Evolutionary conservation across 1,140 invertebrate genomes (phyloP), one percentile per base, ranked within the genome.

Genomic region (Drosophila cardini): DNA sequence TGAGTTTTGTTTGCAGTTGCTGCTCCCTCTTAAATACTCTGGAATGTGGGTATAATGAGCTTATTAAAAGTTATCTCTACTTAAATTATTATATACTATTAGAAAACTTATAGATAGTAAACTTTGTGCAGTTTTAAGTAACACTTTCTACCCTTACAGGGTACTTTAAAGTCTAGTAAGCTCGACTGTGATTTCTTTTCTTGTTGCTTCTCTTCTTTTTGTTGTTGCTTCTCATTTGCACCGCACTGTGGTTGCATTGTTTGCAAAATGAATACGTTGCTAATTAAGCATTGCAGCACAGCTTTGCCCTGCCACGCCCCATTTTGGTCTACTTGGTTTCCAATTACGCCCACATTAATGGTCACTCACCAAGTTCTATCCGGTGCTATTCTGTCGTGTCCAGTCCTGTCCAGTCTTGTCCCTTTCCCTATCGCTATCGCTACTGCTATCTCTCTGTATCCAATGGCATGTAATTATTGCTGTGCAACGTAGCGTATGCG

Each of bases 401-500:
- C 21, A 82, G 58, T 60, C 60, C 42, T 40, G n/a, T 16, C 18
- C 7, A 18, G 6, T 55, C 69, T 52, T 48, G 21, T 26, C 21
- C 21, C 42, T 40, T 10, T 16, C 18, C 8, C 11, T 3, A 4
- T 26, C 2, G 4, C 21, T 26, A 5, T 26, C 21, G 21, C 21
- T 26, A 26, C n/a, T n/a, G n/a, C n/a, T n/a, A n/a, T n/a, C n/a
- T 55, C 69, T 52, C 48, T 73, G 71, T 73, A 82, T 86, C 79
- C 84, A 89, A 89, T 89, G 83, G 84, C 84, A 87, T 87, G 84
- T 87, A 87, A 87, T 87, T 89, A 87, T 87, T 80, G 84, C 83
- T 80, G 83, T 89, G 83, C 84, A 87, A 83, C 76, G 83, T 87
- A 65, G 84, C 84, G 83, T 89, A 87, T 87, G 76, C 84, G 83